Percentiles rank a stretch among this genome's conserved stretches.
Conservation (phyloP, 2,888 invertebrate genomes). For the Ischnus inquisitorius region DNA sequence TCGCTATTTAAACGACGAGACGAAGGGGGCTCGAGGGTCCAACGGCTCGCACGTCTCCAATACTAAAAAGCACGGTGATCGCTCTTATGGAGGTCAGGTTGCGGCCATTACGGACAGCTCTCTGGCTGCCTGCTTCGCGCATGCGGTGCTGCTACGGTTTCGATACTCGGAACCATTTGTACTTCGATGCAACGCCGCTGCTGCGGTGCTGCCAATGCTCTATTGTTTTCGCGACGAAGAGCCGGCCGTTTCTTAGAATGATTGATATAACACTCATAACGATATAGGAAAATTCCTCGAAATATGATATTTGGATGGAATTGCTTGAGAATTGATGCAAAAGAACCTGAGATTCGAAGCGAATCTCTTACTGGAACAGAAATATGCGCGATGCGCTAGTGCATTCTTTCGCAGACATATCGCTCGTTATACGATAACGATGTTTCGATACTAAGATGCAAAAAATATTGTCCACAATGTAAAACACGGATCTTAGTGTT, state of each 20-base stretch:
- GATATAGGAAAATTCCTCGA: neutral
- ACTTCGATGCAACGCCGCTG: neutral
- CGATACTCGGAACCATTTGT: neutral
- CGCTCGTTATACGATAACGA: too few species aligned
- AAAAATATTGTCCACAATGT: too few species aligned
- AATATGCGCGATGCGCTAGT: too few species aligned
- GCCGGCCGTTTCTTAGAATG: neutral
- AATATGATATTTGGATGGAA: neutral
- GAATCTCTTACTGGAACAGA: too few species aligned
- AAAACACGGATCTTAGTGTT: too few species aligned
- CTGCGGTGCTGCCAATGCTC: conserved; percentile 1
- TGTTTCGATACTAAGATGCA: too few species aligned
- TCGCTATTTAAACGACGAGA: conserved; percentile 1
- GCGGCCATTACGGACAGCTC: conserved; percentile 77
- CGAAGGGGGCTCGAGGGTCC: conserved; percentile 19
- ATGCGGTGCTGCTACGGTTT: conserved; percentile 2
- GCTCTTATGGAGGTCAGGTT: conserved; percentile 76
- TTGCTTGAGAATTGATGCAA: neutral
- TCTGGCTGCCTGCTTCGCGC: conserved; percentile 28
- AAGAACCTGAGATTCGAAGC: too few species aligned
- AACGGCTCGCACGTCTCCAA: conserved; percentile 55
- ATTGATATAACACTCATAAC: neutral
- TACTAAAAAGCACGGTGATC: conserved; percentile 61
- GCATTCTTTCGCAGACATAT: too few species aligned
- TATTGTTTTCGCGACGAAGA: neutral